These are phyloP conservation scores for Thaleichthys pacificus DNA, from an alignment of 2,797 vertebrate genomes.

Conservation along the genomic window DNA sequence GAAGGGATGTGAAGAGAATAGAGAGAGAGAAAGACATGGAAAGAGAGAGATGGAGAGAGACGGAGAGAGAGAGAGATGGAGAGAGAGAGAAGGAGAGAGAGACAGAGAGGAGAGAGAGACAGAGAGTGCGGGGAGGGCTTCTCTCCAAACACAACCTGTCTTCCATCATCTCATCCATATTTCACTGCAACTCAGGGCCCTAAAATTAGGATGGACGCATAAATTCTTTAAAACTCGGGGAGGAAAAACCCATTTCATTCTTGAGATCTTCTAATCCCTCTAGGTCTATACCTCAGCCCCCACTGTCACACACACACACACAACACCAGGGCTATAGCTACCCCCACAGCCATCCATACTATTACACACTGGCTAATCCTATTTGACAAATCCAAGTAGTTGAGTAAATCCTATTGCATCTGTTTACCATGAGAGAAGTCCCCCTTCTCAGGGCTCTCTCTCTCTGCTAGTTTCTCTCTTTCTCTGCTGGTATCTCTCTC, in stretches of 20 bases:
- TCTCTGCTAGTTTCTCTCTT: conserved; percentile 6
- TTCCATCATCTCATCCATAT: conserved; percentile 43
- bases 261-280: conserved; percentile 54
- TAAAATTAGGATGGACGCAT: conserved; percentile 58
- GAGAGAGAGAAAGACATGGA: neutral
- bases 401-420: conserved; percentile 76
- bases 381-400: conserved; percentile 76
- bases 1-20: neutral
- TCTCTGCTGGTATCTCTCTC: conserved; percentile 9
- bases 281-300: conserved; percentile 29
- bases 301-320: neutral
- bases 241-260: conserved; percentile 43
- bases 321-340: conserved; percentile 39
- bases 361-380: conserved; percentile 79
- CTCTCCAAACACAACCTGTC: conserved; percentile 24
- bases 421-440: conserved; percentile 32
- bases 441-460: neutral
- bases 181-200: conserved; percentile 42
- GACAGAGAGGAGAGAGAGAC: neutral
- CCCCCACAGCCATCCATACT: conserved; percentile 68
- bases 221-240: conserved; percentile 51
- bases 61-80: neutral
- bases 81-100: neutral
- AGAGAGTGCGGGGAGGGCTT: neutral
- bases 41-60: neutral